Evolutionary conservation across 2,888 invertebrate genomes (phyloP).

Genomic region (Drosophila fungiperda): DNA sequence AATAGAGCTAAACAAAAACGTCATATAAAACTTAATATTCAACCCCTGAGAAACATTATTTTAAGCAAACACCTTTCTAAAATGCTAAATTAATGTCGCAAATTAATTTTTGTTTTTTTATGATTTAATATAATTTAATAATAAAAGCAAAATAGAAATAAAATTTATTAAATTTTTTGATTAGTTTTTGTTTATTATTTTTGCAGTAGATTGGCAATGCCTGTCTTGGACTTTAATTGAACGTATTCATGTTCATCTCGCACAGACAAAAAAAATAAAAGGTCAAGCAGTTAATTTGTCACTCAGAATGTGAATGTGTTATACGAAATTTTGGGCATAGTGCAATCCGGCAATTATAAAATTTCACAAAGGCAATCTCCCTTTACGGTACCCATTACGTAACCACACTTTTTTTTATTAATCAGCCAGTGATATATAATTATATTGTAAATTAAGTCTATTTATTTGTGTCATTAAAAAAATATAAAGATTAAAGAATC

Average conservation of each 20-base stretch:
- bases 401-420: neutral
- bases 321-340: no score
- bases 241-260: neutral
- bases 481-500: neutral
- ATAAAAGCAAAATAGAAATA: neutral
- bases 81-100: neutral
- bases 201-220: neutral
- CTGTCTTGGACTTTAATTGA: neutral
- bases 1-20: neutral
- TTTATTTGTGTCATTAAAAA: neutral
- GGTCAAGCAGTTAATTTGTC: neutral
- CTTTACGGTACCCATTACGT: neutral
- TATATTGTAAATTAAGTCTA: neutral
- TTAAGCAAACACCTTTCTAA: neutral
- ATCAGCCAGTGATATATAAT: neutral
- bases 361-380: neutral
- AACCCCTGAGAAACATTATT: neutral
- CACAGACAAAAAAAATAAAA: neutral
- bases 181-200: neutral
- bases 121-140: neutral
- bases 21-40: neutral
- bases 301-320: neutral
- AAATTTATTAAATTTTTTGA: neutral
- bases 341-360: no score
- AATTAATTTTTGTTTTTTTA: neutral